Evolutionary conservation across 1,140 invertebrate species (phyloP).

Genomic region (Trichonephila clavipes): DNA sequence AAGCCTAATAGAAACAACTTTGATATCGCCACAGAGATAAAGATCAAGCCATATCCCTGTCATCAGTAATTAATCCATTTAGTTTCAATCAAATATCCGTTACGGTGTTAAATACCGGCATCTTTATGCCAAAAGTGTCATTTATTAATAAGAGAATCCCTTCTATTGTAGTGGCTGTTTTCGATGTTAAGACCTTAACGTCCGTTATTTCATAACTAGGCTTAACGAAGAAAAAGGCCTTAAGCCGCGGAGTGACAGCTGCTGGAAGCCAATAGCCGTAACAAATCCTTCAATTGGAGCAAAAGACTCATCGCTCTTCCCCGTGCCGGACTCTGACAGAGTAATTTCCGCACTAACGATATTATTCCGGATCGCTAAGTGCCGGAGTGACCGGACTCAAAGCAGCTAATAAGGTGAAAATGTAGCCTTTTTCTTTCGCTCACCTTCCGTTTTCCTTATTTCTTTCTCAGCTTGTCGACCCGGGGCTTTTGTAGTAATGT

Average conservation of each 20-base stretch:
- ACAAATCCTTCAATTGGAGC: slow-evolving; percentile 72
- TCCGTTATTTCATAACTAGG: neutral
- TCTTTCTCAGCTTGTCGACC: neutral
- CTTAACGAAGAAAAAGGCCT: slow-evolving; percentile 45
- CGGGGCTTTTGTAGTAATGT: slow-evolving; percentile 29
- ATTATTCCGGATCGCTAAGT: slow-evolving; percentile 73
- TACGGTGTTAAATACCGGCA: neutral
- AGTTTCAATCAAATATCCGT: slow-evolving; percentile 3
- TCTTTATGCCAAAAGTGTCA: slow-evolving; percentile 16
- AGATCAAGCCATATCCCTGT: neutral
- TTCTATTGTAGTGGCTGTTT: neutral
- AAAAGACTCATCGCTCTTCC: slow-evolving; percentile 65
- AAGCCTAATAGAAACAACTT: too few relatives aligned
- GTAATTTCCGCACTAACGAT: slow-evolving; percentile 74
- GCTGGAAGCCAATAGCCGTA: slow-evolving; percentile 66
- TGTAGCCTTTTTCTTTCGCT: slow-evolving; percentile 56
- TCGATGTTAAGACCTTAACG: slow-evolving; percentile 8
- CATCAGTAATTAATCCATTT: neutral
- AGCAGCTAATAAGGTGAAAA: slow-evolving; percentile 73
- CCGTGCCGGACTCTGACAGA: slow-evolving; percentile 71
- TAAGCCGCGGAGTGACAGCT: slow-evolving; percentile 49
- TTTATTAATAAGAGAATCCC: neutral
- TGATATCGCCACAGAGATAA: neutral
- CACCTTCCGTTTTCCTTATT: slow-evolving; percentile 7
- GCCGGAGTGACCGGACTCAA: slow-evolving; percentile 67